These are phyloP conservation scores for Melospiza georgiana DNA, from an alignment of 2,113 vertebrate genomes.

Conservation along the genomic window DNA sequence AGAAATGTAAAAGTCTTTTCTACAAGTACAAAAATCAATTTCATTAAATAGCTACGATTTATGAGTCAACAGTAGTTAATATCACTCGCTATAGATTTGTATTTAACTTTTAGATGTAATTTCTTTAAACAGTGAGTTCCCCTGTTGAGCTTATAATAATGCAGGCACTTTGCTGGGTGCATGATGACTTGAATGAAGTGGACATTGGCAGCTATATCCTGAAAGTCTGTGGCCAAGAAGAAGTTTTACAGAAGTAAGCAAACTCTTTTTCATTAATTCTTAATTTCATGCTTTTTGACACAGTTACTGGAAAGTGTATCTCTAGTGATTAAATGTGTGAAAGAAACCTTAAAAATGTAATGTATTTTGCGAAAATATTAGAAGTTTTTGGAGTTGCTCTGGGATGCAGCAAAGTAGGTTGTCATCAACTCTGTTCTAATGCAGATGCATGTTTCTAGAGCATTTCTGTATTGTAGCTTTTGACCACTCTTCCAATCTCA, in stretches of 20 bases:
- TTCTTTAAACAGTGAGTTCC: constrained; percentile 87
- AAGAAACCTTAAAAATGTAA: neutral
- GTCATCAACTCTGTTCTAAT: neutral
- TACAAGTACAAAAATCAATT: neutral
- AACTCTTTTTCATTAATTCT: constrained; percentile 18
- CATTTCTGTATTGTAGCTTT: neutral
- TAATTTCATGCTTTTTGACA: neutral
- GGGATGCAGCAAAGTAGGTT: neutral
- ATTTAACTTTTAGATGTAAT: constrained; percentile 24
- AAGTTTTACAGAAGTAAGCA: constrained; percentile 96
- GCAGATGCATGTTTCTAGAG: neutral
- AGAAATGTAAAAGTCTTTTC: neutral
- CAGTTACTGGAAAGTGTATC: neutral
- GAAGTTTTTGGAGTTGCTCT: neutral
- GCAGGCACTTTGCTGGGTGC: constrained; percentile 97
- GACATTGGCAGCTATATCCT: constrained; percentile 94
- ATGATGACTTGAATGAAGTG: constrained; percentile 95
- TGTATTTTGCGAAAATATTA: neutral
- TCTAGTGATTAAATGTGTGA: neutral
- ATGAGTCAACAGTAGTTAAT: neutral
- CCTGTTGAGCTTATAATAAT: constrained; percentile 96
- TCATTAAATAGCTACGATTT: neutral
- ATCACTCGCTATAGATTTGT: neutral
- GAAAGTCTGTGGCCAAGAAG: constrained; percentile 95
- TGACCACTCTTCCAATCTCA: neutral